Percentiles rank a stretch among this genome's conserved stretches.
These are phyloP conservation scores for Alcis repandata DNA, from an alignment of 2,888 invertebrate genomes.

Conservation along the genomic window DNA sequence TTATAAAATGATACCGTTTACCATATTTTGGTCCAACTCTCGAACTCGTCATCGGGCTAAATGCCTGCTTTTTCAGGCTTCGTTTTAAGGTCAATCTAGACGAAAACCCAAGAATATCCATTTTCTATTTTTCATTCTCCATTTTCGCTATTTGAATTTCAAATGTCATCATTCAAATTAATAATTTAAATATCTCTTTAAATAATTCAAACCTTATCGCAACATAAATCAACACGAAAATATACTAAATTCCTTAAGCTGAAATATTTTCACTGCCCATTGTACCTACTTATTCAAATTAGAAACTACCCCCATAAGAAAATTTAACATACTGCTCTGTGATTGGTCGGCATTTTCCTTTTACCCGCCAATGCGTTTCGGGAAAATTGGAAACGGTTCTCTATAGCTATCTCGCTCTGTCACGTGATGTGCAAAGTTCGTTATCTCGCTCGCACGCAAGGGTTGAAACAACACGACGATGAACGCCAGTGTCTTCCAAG, in stretches of 20 bases:
- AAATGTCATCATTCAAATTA: neutral
- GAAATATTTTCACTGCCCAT: slow-evolving; percentile 26
- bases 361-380: slow-evolving; percentile 69
- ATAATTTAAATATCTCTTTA: slow-evolving; percentile 8
- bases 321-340: slow-evolving; percentile 42
- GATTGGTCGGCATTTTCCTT: slow-evolving; percentile 67
- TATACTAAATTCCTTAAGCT: slow-evolving; percentile 5
- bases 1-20: no score
- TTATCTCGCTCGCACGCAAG: slow-evolving; percentile 66
- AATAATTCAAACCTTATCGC: slow-evolving; percentile 14
- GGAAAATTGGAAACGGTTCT: slow-evolving; percentile 68
- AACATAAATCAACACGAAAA: slow-evolving; percentile 33
- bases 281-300: slow-evolving; percentile 40
- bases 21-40: no score
- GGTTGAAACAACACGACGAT: slow-evolving; percentile 66
- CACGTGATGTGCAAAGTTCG: slow-evolving; percentile 52
- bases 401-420: slow-evolving; percentile 65
- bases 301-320: slow-evolving; percentile 50
- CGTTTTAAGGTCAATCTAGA: neutral
- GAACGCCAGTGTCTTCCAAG: slow-evolving; percentile 78
- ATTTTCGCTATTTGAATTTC: neutral
- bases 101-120: neutral
- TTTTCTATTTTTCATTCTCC: no score
- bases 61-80: neutral
- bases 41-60: neutral